A percentile compares a stretch with the other conserved stretches of the same genome.
phyloP scores from a whole-genome alignment of 2,888 invertebrate genomes.

The Trisateles emortualis region DNA sequence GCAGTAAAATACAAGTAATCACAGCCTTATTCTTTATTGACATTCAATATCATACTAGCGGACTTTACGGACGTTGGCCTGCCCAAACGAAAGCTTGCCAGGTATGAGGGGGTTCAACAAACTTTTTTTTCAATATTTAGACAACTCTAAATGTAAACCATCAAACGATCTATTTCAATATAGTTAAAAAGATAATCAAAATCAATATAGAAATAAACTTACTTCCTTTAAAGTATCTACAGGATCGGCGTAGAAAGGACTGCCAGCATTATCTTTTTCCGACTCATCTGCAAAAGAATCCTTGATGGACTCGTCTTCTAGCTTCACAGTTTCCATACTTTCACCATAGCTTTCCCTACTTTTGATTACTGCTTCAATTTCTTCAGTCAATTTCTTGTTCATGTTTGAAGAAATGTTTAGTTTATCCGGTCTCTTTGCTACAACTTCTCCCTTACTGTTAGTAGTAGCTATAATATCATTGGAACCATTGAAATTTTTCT shows the following conservation, averaged over 20 bases:
- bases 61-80: too few relatives aligned
- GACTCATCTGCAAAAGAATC: slow-evolving; percentile 67
- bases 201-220: too few relatives aligned
- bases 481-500: slow-evolving; percentile 75
- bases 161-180: too few relatives aligned
- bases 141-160: too few relatives aligned
- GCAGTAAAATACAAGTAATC: too few relatives aligned
- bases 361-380: slow-evolving; percentile 79
- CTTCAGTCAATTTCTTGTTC: slow-evolving; percentile 83
- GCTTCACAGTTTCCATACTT: slow-evolving; percentile 83
- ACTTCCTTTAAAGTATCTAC: slow-evolving; percentile 92
- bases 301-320: slow-evolving; percentile 72
- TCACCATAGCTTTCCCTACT: slow-evolving; percentile 74
- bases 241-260: slow-evolving; percentile 96
- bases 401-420: slow-evolving; percentile 79
- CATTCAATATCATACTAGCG: too few relatives aligned
- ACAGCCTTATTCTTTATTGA: too few relatives aligned
- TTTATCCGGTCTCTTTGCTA: slow-evolving; percentile 83
- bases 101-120: too few relatives aligned
- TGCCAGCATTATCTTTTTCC: slow-evolving; percentile 90
- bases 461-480: slow-evolving; percentile 82
- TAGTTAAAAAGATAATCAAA: too few relatives aligned
- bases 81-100: too few relatives aligned
- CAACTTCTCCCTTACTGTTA: slow-evolving; percentile 80
- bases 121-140: too few relatives aligned